Conservation (phyloP, 2,113 vertebrate species). For the Oreotrochilus melanogaster region DNA sequence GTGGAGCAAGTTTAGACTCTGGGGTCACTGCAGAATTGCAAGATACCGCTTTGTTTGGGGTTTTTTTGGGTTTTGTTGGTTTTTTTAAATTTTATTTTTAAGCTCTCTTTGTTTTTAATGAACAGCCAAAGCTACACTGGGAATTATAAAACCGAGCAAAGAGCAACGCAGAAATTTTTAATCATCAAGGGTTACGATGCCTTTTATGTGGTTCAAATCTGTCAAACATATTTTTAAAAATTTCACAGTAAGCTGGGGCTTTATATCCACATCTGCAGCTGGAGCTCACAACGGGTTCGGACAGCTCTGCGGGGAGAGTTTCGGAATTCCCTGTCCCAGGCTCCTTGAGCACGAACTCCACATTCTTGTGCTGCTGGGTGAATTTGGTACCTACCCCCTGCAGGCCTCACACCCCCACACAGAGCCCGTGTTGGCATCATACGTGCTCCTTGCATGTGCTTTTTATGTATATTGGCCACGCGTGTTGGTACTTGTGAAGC, state of each 20-base stretch:
- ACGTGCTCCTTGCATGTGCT: rapidly evolving
- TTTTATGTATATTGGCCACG: rapidly evolving
- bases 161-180: not conserved
- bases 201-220: not conserved
- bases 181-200: rapidly evolving
- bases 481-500: not conserved
- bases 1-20: not conserved
- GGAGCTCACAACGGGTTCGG: not conserved
- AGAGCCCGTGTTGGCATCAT: rapidly evolving
- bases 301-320: not conserved
- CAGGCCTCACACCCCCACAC: not conserved
- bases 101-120: not conserved
- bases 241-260: not conserved
- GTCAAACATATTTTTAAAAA: not conserved
- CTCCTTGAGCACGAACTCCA: not conserved
- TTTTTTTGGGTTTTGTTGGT: not conserved
- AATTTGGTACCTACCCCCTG: not conserved
- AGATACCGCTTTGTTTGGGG: not conserved
- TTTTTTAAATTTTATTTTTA: not conserved
- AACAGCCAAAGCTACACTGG: not conserved
- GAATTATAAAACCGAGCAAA: not conserved
- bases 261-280: not conserved
- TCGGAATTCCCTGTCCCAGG: not conserved
- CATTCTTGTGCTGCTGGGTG: not conserved
- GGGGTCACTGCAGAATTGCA: not conserved